phyloP scores from a whole-genome alignment of 2,113 vertebrate species.

The Nesoenas mayeri region DNA sequence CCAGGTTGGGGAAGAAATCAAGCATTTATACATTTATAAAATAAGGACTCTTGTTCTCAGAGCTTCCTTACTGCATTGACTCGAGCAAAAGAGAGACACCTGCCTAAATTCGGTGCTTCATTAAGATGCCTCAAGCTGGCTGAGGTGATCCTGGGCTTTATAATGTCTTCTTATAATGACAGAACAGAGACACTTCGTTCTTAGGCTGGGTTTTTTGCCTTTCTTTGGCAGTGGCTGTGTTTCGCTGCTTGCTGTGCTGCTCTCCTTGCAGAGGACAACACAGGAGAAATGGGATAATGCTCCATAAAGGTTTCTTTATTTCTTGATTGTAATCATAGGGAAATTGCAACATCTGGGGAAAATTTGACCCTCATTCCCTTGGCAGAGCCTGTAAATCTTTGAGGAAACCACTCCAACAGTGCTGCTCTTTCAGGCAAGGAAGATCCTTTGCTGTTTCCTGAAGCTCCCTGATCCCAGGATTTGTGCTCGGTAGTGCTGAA shows the following conservation, averaged over 20 bases:
- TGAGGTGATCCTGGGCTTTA: not conserved
- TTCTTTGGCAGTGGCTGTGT: not conserved
- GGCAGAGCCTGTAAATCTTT: not conserved
- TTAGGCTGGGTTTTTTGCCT: not conserved
- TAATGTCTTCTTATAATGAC: not conserved
- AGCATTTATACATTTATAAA: slow-evolving; percentile 13
- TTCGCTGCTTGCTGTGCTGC: not conserved
- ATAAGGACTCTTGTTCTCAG: not conserved
- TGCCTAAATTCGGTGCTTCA: not conserved
- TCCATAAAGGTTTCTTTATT: not conserved
- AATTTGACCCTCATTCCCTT: not conserved
- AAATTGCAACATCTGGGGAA: not conserved
- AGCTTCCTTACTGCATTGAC: not conserved
- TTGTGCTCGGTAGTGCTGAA: not conserved
- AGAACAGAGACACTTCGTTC: not conserved
- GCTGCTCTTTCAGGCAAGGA: not conserved
- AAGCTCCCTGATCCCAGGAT: not conserved
- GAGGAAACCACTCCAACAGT: not conserved
- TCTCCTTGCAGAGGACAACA: not conserved
- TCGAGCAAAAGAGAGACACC: slow-evolving; percentile 17
- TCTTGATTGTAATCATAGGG: not conserved
- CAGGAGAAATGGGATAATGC: not conserved
- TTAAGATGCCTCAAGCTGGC: not conserved
- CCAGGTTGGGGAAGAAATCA: not conserved
- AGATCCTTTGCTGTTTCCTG: not conserved